Evolutionary conservation across 2,888 invertebrate species (phyloP).

Genomic region (Drosophila quinaria): DNA sequence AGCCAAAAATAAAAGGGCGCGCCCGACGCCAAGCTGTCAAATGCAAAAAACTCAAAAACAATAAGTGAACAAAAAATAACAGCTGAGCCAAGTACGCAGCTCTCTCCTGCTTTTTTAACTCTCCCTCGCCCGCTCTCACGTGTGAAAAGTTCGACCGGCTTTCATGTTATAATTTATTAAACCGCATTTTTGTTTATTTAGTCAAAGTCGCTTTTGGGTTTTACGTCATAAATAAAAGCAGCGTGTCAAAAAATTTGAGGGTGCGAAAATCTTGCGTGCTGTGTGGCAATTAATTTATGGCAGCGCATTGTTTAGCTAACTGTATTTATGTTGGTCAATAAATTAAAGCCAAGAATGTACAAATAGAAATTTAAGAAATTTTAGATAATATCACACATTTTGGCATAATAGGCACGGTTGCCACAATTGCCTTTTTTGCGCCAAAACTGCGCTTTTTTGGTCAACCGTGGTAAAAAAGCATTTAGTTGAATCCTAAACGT

Average conservation of each 20-base stretch:
- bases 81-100: conserved; percentile 35
- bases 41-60: conserved; percentile 35
- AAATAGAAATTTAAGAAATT: not conserved
- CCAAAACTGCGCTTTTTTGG: no score
- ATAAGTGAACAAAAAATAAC: conserved; percentile 21
- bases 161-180: conserved; percentile 59
- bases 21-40: conserved; percentile 33
- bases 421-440: no score
- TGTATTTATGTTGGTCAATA: conserved; percentile 27
- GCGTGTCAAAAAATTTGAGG: conserved; percentile 31
- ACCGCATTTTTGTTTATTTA: conserved; percentile 54
- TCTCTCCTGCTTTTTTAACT: not conserved
- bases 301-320: conserved; percentile 47
- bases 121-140: not conserved
- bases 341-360: not conserved
- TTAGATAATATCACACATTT: not conserved
- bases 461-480: no score
- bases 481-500: not conserved
- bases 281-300: conserved; percentile 57
- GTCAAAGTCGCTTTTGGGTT: conserved; percentile 27
- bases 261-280: conserved; percentile 60
- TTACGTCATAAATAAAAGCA: conserved; percentile 44
- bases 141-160: conserved; percentile 39
- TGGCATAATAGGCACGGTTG: no score
- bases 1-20: conserved; percentile 34